Evolutionary conservation across 2,797 vertebrate species (phyloP).

Genomic region (Lemur catta): DNA sequence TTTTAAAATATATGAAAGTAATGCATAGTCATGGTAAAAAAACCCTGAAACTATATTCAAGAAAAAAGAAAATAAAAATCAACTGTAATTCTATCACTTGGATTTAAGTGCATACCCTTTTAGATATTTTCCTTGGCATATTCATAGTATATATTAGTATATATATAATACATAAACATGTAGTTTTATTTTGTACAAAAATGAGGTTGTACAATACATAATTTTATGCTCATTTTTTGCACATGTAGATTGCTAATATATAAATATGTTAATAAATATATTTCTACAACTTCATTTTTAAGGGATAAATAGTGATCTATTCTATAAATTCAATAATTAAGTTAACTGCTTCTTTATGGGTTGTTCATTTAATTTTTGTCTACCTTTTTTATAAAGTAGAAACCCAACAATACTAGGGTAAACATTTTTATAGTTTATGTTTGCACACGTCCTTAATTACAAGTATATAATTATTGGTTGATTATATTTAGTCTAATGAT

Average conservation of each 20-base stretch:
- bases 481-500: background rate
- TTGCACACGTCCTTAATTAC: conserved; percentile 1
- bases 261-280: conserved; percentile 11
- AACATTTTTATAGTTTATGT: conserved; percentile 9
- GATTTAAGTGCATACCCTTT: background rate
- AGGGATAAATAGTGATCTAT: background rate
- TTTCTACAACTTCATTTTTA: background rate
- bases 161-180: background rate
- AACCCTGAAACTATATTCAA: background rate
- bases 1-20: background rate
- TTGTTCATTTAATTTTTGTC: background rate
- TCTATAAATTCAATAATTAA: background rate
- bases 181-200: background rate
- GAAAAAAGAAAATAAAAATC: conserved; percentile 32
- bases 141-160: background rate
- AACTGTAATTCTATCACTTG: conserved; percentile 1
- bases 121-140: conserved; percentile 1
- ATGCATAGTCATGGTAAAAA: background rate
- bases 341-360: background rate
- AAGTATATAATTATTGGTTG: background rate
- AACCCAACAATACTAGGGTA: background rate
- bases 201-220: background rate
- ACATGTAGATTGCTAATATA: background rate
- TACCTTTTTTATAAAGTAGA: background rate
- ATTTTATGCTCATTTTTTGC: background rate